Evolutionary conservation across 2,797 vertebrate species (phyloP).

Genomic region (Phoebastria nigripes): DNA sequence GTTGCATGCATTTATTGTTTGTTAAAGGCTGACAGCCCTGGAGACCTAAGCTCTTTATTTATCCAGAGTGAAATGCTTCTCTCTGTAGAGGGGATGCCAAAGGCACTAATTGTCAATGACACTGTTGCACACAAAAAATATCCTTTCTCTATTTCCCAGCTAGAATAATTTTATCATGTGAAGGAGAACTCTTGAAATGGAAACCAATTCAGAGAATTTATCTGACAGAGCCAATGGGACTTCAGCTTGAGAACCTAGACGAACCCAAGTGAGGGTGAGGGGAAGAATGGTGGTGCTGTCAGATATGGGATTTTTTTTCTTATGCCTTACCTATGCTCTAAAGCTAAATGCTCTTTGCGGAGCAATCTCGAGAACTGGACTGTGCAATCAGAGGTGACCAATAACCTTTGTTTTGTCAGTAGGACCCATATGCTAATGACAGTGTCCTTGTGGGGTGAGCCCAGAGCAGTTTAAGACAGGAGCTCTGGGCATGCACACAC

Average conservation of each 20-base stretch:
- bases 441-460: not conserved
- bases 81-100: not conserved
- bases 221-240: not conserved
- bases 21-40: not conserved
- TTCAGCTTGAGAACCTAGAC: not conserved
- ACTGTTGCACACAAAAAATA: not conserved
- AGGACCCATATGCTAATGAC: not conserved
- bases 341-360: not conserved
- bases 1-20: not conserved
- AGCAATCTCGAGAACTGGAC: not conserved
- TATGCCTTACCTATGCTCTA: not conserved
- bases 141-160: not conserved
- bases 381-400: not conserved
- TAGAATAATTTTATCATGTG: not conserved
- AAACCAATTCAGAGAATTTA: not conserved
- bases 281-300: not conserved
- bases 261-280: not conserved
- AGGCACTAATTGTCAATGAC: constrained; percentile 14
- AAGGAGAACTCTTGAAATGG: not conserved
- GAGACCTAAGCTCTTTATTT: constrained; percentile 12
- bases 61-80: not conserved
- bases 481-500: not conserved
- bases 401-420: not conserved
- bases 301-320: not conserved
- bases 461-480: not conserved